Evolutionary conservation across 2,888 invertebrate genomes (phyloP).

Genomic region (Drosophila tripunctata): DNA sequence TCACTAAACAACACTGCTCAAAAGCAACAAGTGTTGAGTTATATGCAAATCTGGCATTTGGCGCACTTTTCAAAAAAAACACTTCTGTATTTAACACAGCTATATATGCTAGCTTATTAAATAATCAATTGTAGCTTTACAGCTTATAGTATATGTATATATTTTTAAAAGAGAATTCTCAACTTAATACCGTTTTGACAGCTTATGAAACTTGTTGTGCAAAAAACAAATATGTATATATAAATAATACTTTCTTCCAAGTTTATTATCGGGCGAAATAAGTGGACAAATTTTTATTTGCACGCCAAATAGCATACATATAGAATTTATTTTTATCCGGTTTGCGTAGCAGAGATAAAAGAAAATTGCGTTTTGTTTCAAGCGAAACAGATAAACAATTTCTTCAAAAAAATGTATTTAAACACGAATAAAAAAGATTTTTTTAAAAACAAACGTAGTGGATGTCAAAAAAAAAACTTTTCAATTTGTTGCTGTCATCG

Average conservation of each 20-base stretch:
- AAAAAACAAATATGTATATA: constrained; percentile 11
- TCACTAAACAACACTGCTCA: constrained; percentile 2
- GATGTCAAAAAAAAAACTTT: constrained; percentile 12
- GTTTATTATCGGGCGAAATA: constrained; percentile 29
- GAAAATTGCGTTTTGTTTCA: constrained; percentile 56
- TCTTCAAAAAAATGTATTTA: constrained; percentile 38
- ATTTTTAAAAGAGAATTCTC: not conserved
- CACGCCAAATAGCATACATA: constrained; percentile 33
- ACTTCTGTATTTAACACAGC: not conserved
- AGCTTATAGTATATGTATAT: not conserved
- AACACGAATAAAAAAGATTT: constrained; percentile 49
- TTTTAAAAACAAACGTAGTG: constrained; percentile 6
- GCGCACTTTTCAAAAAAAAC: constrained; percentile 25
- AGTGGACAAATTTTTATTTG: constrained; percentile 23
- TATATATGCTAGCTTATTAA: not conserved
- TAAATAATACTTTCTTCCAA: constrained; percentile 38
- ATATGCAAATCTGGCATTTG: not conserved
- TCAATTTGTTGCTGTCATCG: constrained; percentile 11
- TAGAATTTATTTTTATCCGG: constrained; percentile 61
- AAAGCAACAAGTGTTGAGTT: constrained; percentile 35
- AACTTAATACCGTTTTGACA: not conserved
- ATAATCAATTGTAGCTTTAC: not conserved
- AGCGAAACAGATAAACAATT: constrained; percentile 51
- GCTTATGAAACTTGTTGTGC: not conserved
- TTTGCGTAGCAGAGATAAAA: constrained; percentile 65